Evolutionary conservation across 2,888 invertebrate genomes (phyloP).

Genomic region (Ophion ellenae): DNA sequence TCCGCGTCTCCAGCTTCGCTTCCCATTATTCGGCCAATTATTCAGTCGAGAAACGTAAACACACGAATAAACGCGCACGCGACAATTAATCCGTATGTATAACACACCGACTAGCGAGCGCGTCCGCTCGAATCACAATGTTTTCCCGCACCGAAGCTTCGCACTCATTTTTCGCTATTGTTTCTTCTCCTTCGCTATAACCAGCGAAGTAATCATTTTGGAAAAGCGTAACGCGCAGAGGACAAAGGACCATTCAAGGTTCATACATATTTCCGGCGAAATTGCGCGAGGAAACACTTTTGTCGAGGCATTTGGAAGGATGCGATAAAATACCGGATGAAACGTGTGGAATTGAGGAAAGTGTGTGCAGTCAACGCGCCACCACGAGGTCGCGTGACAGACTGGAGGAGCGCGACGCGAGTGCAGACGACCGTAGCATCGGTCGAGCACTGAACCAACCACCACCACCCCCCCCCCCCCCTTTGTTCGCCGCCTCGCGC

Average conservation of each 20-base stretch:
- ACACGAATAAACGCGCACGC: background rate
- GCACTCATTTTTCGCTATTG: slow-evolving; percentile 46
- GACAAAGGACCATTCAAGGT: background rate
- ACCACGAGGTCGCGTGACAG: slow-evolving; percentile 74
- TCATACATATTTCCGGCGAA: background rate
- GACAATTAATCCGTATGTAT: background rate
- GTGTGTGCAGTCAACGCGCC: slow-evolving; percentile 65
- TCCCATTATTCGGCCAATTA: slow-evolving; percentile 69
- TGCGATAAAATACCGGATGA: background rate
- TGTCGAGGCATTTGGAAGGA: background rate
- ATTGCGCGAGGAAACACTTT: background rate
- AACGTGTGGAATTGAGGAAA: background rate
- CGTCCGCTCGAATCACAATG: slow-evolving; percentile 40
- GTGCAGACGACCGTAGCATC: slow-evolving; percentile 65
- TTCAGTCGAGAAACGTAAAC: slow-evolving; percentile 4
- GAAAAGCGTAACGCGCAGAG: background rate
- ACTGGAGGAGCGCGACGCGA: slow-evolving; percentile 68
- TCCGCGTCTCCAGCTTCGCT: slow-evolving; percentile 75
- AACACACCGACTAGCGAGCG: slow-evolving; percentile 2
- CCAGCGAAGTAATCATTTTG: background rate
- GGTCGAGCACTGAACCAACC: slow-evolving; percentile 60
- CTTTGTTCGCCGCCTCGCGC: background rate
- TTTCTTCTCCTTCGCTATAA: slow-evolving; percentile 9
- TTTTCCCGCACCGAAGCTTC: slow-evolving; percentile 20
- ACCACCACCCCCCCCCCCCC: background rate